Percentiles rank a stretch among this genome's conserved stretches.
These are phyloP conservation scores for Gymnoscelis rufifasciata DNA, from an alignment of 2,888 invertebrate species.

Conservation along the genomic window DNA sequence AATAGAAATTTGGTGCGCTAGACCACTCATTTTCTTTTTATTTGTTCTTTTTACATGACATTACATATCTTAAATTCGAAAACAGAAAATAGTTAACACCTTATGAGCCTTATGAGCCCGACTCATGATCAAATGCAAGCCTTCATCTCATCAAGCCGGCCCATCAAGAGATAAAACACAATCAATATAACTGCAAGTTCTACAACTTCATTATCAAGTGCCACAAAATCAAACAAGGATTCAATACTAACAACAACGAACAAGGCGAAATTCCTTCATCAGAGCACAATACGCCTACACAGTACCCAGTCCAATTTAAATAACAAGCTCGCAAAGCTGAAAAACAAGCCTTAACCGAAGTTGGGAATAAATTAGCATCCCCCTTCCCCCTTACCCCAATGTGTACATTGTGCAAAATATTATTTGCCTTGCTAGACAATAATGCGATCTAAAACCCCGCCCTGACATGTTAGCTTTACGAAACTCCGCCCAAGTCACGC, in stretches of 20 bases:
- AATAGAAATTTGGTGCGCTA: too few relatives aligned
- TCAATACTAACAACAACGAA: conserved; percentile 35
- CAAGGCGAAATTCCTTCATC: conserved; percentile 67
- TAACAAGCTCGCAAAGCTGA: conserved; percentile 78
- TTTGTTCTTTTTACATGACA: too few relatives aligned
- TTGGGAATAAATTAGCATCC: conserved; percentile 78
- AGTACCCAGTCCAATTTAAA: conserved; percentile 75
- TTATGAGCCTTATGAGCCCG: too few relatives aligned
- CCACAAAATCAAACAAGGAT: conserved; percentile 26
- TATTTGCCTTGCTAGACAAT: conserved; percentile 84
- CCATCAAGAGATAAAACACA: too few relatives aligned
- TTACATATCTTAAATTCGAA: too few relatives aligned
- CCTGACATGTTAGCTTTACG: conserved; percentile 78
- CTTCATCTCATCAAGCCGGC: too few relatives aligned
- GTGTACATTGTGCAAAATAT: conserved; percentile 86
- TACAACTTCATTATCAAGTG: neutral
- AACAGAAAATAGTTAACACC: too few relatives aligned
- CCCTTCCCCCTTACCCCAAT: conserved; percentile 72
- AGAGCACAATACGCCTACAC: conserved; percentile 59
- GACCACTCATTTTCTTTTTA: too few relatives aligned
- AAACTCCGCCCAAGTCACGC: conserved; percentile 56
- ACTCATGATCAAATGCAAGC: too few relatives aligned
- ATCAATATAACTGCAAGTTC: too few relatives aligned
- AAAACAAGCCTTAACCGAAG: conserved; percentile 79
- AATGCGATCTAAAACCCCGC: conserved; percentile 77